phyloP scores from a whole-genome alignment of 2,888 invertebrate genomes.

The Liposcelis brunnea region DNA sequence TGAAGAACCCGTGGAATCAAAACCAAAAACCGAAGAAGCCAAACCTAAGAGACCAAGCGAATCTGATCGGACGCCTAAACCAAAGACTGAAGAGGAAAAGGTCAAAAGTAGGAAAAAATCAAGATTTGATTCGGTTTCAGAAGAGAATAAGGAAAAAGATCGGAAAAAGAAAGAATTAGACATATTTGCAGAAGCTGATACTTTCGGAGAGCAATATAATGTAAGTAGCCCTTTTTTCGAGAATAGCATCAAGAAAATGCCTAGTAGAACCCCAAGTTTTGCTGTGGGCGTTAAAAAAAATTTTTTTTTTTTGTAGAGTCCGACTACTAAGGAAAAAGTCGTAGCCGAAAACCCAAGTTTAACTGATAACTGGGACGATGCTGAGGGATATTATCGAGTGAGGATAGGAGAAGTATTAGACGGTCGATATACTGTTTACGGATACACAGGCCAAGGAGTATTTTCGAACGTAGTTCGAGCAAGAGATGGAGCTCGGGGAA shows the following conservation, averaged over 20 bases:
- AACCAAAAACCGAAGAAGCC: slow-evolving; percentile 11
- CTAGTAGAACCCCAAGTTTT: too few relatives aligned
- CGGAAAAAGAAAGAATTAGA: slow-evolving; percentile 56
- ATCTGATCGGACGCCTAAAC: slow-evolving; percentile 18
- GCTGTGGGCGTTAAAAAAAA: too few relatives aligned
- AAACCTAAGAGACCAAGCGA: slow-evolving; percentile 14
- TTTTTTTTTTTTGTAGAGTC: slow-evolving; percentile 51
- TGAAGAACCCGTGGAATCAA: neutral
- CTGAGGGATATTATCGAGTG: slow-evolving; percentile 96
- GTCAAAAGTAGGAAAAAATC: slow-evolving; percentile 20
- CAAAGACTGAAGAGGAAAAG: slow-evolving; percentile 18
- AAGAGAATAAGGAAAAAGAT: slow-evolving; percentile 20
- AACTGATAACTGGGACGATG: slow-evolving; percentile 99
- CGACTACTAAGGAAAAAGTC: slow-evolving; percentile 35
- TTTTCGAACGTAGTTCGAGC: slow-evolving; percentile 95
- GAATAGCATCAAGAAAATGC: neutral
- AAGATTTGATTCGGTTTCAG: slow-evolving; percentile 18
- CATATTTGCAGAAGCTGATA: slow-evolving; percentile 85
- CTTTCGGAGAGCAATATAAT: slow-evolving; percentile 54
- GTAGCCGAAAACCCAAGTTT: slow-evolving; percentile 69
- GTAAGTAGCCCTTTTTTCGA: slow-evolving; percentile 30
- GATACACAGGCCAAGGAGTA: slow-evolving; percentile 96
- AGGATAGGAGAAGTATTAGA: slow-evolving; percentile 89
- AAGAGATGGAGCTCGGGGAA: slow-evolving; percentile 72
- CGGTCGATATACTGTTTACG: slow-evolving; percentile 83